phyloP scores from a whole-genome alignment of 1,140 invertebrate species.

The Sinella curviseta region DNA sequence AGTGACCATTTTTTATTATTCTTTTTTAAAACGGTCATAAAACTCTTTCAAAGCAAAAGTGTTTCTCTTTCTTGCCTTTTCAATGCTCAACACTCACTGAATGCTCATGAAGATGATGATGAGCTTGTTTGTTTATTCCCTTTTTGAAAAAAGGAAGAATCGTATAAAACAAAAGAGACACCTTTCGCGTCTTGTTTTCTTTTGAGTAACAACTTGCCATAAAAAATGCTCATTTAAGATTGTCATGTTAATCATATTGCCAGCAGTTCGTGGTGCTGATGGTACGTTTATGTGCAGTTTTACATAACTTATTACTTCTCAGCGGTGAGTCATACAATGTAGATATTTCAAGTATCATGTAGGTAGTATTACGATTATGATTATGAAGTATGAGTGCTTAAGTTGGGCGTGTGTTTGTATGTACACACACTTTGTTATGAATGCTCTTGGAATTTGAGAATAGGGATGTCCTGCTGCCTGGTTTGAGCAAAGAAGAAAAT shows the following conservation, averaged over 20 bases:
- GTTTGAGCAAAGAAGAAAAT: neutral
- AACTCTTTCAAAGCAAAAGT: no score
- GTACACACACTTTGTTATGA: neutral
- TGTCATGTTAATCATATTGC: slow-evolving; percentile 20
- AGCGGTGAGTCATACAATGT: neutral
- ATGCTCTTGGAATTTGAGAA: neutral
- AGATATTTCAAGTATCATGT: neutral
- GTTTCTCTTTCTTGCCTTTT: no score
- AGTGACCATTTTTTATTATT: neutral
- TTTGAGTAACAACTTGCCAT: neutral
- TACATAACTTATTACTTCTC: neutral
- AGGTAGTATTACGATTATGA: neutral
- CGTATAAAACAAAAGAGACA: neutral
- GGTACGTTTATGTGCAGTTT: neutral
- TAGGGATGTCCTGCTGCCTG: neutral
- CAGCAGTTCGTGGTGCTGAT: neutral
- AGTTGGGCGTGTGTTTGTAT: neutral
- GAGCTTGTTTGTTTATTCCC: neutral
- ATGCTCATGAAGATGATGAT: neutral
- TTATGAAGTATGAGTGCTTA: neutral
- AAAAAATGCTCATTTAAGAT: neutral
- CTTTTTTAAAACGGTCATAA: neutral
- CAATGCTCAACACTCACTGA: no score
- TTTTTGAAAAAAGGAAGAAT: neutral
- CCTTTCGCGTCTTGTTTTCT: neutral